phyloP scores from a whole-genome alignment of 35 echinoderm and acorn worm genomes.

The Lytechinus pictus region DNA sequence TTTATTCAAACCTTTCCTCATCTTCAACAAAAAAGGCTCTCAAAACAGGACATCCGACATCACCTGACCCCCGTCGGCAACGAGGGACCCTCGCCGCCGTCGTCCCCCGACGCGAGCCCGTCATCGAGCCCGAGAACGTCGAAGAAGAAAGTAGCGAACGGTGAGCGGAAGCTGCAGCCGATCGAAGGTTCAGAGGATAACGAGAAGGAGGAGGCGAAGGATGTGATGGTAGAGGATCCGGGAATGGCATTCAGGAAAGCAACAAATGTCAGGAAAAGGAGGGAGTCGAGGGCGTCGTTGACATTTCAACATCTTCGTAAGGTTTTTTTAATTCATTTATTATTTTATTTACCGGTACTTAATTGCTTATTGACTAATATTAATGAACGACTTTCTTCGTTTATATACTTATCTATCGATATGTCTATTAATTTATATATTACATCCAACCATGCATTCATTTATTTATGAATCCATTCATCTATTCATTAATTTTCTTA shows the following conservation, averaged over 20 bases:
- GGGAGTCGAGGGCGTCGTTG: not conserved
- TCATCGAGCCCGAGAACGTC: constrained; percentile 17
- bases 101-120: constrained; percentile 48
- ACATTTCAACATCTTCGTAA: not conserved
- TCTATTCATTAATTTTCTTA: too few relatives aligned
- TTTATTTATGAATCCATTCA: too few relatives aligned
- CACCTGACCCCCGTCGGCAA: constrained; percentile 41
- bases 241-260: constrained; percentile 21
- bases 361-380: too few relatives aligned
- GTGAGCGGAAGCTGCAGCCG: not conserved
- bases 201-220: not conserved
- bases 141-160: not conserved
- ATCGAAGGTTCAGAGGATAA: not conserved
- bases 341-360: too few relatives aligned
- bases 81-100: not conserved
- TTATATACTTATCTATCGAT: too few relatives aligned
- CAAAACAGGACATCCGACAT: not conserved
- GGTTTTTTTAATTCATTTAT: not conserved
- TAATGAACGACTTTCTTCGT: too few relatives aligned
- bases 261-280: not conserved
- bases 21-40: not conserved
- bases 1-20: not conserved
- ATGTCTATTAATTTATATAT: too few relatives aligned
- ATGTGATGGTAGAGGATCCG: not conserved
- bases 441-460: too few relatives aligned